Base-by-base conservation (phyloP, 2,888 invertebrate genomes). In the Sphecodes monilicornis region DNA sequence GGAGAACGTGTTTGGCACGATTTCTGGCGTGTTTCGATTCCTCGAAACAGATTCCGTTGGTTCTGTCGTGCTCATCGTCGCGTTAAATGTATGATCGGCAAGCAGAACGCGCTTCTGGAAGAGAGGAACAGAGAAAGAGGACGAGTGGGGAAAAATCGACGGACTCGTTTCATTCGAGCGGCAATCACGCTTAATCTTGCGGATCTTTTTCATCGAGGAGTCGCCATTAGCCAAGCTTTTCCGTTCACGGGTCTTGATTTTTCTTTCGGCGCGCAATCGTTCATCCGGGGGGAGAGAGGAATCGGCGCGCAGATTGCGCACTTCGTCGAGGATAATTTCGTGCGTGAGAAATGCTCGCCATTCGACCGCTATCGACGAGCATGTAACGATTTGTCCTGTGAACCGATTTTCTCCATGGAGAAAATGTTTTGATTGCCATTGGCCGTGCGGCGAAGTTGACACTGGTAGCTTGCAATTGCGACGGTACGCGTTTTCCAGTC, bases 311-410 rank as follows among this genome's bases (percentile, higher is more conserved):
- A 82, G 74, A 80, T 80, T 80, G 74, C 80, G 70, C 69, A 29
- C 60, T 16, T 5, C 60, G 60, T 32, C 54, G 5, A 68, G 41
- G 74, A 41, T 78, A 66, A 46, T 79, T 79, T 79, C 32, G 79
- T 46, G 26, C 60, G 46, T 41, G 83, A 84, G 77, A 84, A 83
- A 74, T 83, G 77, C 68, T 64, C 10, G n/a, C 26, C 32, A 10
- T 46, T 54, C 54, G 54, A 54, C n/a, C 54, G 54, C 29, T 60
- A 60, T 60, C 29, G 60, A 60, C 29, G 16, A 60, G 26, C 60
- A 29, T 29, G 16, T 29, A 60, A 60, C 60, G 60, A 60, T 60
- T 60, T 29, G 16, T 60, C 29, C 60, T 29, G 29, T 16, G 60
- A 60, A 60, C 60, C 60, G 60, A 60, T 60, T 60, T 29, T 29